Conservation (phyloP, 2,113 vertebrate genomes). For the Pandion haliaetus region DNA sequence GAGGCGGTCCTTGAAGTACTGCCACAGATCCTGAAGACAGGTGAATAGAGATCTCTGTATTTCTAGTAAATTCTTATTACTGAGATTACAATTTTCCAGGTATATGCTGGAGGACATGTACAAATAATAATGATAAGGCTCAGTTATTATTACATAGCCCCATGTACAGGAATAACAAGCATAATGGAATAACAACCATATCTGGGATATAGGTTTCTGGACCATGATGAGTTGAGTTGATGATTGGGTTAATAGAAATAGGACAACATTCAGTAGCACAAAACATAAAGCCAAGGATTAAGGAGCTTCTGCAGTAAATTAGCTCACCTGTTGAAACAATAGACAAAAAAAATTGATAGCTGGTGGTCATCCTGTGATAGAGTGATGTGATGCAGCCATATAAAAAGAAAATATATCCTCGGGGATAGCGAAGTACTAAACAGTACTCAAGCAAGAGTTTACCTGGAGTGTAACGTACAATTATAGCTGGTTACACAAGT, state of each 20-base stretch:
- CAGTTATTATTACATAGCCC: neutral
- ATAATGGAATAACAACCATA: neutral
- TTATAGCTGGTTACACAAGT: neutral
- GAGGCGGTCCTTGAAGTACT: neutral
- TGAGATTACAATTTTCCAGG: neutral
- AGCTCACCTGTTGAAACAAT: neutral
- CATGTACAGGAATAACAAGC: neutral
- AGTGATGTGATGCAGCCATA: neutral
- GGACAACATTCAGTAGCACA: neutral
- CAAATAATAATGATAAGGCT: neutral
- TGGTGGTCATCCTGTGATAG: neutral
- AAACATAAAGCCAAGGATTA: neutral
- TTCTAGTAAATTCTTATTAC: neutral
- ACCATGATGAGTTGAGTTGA: neutral
- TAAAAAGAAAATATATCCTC: neutral
- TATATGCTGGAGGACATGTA: neutral
- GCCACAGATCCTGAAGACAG: neutral
- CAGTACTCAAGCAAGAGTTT: neutral
- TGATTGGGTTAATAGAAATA: neutral
- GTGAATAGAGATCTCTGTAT: neutral
- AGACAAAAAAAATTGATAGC: neutral
- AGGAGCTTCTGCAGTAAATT: neutral
- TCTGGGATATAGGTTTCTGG: neutral
- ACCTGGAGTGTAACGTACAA: neutral
- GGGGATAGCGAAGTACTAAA: neutral